Percentiles rank a stretch among this genome's conserved stretches.
Evolutionary conservation across 2,888 invertebrate species (phyloP).

Genomic region (Rhabditoides inermis): DNA sequence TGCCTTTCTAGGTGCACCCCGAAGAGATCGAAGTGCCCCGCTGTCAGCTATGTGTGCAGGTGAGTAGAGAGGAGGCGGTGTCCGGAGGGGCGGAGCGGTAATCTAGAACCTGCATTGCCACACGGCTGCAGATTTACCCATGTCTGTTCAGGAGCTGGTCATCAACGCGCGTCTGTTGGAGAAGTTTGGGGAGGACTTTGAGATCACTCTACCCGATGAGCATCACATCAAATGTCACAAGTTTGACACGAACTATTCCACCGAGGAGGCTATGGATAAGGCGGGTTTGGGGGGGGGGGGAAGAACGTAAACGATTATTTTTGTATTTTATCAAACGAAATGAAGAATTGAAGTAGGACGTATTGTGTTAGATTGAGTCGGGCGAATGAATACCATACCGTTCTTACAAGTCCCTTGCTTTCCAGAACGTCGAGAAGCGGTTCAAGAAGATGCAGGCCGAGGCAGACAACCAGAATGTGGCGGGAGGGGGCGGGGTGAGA

Average conservation of each 20-base stretch:
- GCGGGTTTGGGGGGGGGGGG: slow-evolving; percentile 8
- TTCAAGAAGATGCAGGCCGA: slow-evolving; percentile 6
- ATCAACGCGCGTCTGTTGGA: slow-evolving; percentile 44
- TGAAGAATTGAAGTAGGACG: no score
- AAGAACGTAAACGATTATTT: not conserved
- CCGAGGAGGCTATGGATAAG: slow-evolving; percentile 39
- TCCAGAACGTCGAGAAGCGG: slow-evolving; percentile 11
- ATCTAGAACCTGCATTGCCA: no score
- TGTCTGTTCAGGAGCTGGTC: slow-evolving; percentile 40
- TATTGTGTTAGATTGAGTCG: not conserved
- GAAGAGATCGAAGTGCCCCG: slow-evolving; percentile 51
- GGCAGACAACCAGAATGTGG: not conserved
- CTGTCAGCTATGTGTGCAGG: slow-evolving; percentile 44
- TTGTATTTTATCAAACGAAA: not conserved
- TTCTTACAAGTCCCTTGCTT: no score
- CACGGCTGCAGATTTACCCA: no score
- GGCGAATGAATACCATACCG: not conserved
- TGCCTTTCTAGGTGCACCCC: slow-evolving; percentile 35
- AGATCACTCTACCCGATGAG: slow-evolving; percentile 46
- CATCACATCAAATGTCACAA: slow-evolving; percentile 33
- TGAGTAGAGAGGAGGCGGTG: slow-evolving; percentile 5
- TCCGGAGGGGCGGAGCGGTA: no score
- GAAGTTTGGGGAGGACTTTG: slow-evolving; percentile 44
- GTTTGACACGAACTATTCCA: slow-evolving; percentile 26
- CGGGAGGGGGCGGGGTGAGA: not conserved